phyloP scores from a whole-genome alignment of 2,113 vertebrate species.

The Erythrolamprus reginae region DNA sequence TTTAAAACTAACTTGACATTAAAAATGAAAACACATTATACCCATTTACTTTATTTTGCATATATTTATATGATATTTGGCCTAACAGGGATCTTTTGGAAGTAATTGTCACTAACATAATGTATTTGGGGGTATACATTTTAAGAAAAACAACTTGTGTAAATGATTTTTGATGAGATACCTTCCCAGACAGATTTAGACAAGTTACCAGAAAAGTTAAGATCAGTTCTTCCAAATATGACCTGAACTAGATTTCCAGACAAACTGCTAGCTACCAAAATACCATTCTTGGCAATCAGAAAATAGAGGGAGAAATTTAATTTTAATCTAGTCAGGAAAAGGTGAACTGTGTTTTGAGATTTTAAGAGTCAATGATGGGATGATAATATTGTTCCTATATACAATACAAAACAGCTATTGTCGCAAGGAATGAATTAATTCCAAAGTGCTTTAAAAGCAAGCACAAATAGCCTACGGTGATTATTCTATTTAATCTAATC shows the following conservation, averaged over 20 bases:
- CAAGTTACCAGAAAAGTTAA: neutral
- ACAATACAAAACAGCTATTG: slow-evolving; percentile 43
- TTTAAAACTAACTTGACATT: neutral
- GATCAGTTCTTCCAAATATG: neutral
- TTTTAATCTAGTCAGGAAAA: neutral
- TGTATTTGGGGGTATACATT: neutral
- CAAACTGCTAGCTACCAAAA: neutral
- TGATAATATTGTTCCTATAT: slow-evolving; percentile 46
- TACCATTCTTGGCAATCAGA: neutral
- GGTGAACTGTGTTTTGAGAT: neutral
- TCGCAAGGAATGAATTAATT: slow-evolving; percentile 45
- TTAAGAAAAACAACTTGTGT: neutral
- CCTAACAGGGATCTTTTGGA: neutral
- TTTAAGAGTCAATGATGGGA: too few species aligned
- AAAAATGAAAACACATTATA: neutral
- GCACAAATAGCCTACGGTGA: slow-evolving; percentile 57
- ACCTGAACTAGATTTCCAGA: neutral
- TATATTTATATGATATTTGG: neutral
- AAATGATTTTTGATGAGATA: neutral
- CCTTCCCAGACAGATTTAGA: neutral
- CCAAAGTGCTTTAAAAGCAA: slow-evolving; percentile 61
- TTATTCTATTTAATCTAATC: slow-evolving; percentile 57
- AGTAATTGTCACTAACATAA: neutral
- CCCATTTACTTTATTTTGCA: neutral
- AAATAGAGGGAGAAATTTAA: neutral